Evolutionary conservation across 2,797 vertebrate species (phyloP), one percentile per base, ranked within the genome.

Genomic region (Cercopithecus diana): DNA sequence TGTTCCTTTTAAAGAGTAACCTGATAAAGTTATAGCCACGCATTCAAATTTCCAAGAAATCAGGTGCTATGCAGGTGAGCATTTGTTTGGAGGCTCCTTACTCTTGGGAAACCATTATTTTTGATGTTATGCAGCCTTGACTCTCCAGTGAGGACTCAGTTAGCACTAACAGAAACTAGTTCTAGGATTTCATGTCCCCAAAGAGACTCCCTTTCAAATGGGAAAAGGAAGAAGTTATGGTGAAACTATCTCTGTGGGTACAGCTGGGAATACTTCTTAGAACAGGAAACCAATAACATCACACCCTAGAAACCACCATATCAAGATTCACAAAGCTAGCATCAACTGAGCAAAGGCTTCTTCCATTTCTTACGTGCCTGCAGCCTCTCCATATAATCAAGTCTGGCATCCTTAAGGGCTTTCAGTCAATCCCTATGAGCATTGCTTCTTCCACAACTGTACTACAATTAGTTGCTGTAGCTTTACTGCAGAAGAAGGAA

Each of bases 1-100:
- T 24, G 48, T 61, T 83, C 43, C 33, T 43, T 92, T 93, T 92
- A 93, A 95, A 87, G n/a, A 96, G 9, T 52, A 95, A 87, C 11
- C 50, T 90, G 61, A 86, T 61, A 75, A 93, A 52, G 41, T 93
- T 55, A 93, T 24, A 81, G 72, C 64, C 58, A 93, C 41, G 1
- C 30, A 57, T 89, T 88, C 28, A 30, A 36, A 93, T 96, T 93
- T 96, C 30, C 14, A 96, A 81, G 28, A 94, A 95, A 90, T 86
- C 43, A 83, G 17, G 33, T 52, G 2, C 12, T 89, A 48, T 22
- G 43, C 9, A 57, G 43, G 26, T 57, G 39, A 96, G 4, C 79
- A 43, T 86, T 43, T 94, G 24, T 85, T 86, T 52, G 19, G 70
- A 88, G 61, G 14, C 28, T 57, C 28, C 48, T 95, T 72, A 58